Conservation (phyloP, 2,888 invertebrate species). For the Metellina segmentata region DNA sequence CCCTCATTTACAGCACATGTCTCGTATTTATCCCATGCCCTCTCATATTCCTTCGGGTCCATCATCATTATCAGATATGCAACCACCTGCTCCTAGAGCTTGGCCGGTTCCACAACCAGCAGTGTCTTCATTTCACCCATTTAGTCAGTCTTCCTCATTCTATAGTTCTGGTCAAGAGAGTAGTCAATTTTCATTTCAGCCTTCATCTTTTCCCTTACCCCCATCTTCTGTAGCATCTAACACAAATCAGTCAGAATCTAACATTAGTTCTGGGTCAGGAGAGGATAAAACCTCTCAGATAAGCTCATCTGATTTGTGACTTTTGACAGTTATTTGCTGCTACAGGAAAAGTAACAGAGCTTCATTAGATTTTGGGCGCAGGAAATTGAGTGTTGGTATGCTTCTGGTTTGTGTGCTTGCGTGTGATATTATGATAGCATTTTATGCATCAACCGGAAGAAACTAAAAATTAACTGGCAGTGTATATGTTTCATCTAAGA, state of each 20-base stretch:
- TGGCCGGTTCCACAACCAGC: slow-evolving; percentile 73
- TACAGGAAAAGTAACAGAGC: slow-evolving; percentile 63
- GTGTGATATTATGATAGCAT: slow-evolving; percentile 75
- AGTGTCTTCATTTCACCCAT: slow-evolving; percentile 74
- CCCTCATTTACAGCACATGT: slow-evolving; percentile 71
- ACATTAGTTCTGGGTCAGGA: slow-evolving; percentile 53
- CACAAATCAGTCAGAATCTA: slow-evolving; percentile 65
- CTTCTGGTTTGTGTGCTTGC: slow-evolving; percentile 72
- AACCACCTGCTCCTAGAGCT: slow-evolving; percentile 72
- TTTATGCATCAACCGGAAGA: slow-evolving; percentile 69
- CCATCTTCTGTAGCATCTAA: slow-evolving; percentile 60
- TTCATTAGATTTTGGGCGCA: slow-evolving; percentile 55
- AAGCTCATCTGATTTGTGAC: slow-evolving; percentile 69
- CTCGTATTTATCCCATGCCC: slow-evolving; percentile 65
- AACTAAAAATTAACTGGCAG: slow-evolving; percentile 43
- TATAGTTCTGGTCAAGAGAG: slow-evolving; percentile 74
- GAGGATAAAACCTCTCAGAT: slow-evolving; percentile 57
- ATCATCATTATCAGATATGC: slow-evolving; percentile 64
- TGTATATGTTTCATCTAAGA: slow-evolving; percentile 31
- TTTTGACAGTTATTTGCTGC: slow-evolving; percentile 18
- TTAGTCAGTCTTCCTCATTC: slow-evolving; percentile 76
- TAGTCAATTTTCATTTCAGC: slow-evolving; percentile 75
- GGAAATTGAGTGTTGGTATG: slow-evolving; percentile 36
- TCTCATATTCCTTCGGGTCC: slow-evolving; percentile 54
- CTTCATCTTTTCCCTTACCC: slow-evolving; percentile 68